These are phyloP conservation scores for Notodonta dromedarius DNA, from an alignment of 2,888 invertebrate species.

Conservation along the genomic window DNA sequence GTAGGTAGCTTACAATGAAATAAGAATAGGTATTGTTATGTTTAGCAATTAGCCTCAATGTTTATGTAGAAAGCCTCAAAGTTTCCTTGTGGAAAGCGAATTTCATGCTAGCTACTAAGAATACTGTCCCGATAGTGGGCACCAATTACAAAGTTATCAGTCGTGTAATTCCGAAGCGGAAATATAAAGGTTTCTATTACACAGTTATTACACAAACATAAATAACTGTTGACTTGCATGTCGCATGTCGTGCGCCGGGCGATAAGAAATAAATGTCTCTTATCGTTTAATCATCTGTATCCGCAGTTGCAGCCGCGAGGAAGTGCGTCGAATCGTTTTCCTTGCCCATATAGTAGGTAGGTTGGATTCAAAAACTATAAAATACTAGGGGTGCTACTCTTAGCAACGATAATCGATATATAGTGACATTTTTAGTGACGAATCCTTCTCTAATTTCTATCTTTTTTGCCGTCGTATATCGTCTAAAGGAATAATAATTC, in stretches of 20 bases:
- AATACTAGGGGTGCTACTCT: too few relatives aligned
- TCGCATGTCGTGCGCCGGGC: conserved; percentile 29
- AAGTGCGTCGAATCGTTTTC: conserved; percentile 16
- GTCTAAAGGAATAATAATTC: too few relatives aligned
- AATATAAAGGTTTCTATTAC: conserved; percentile 35
- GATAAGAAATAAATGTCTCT: conserved; percentile 41
- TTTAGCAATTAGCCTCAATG: conserved; percentile 16
- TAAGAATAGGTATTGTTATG: conserved; percentile 16
- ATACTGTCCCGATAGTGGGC: background rate
- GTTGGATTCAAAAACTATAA: conserved; percentile 15
- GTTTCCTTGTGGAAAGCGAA: conserved; percentile 16
- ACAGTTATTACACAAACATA: conserved; percentile 32
- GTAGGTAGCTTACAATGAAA: conserved; percentile 22
- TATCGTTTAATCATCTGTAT: conserved; percentile 42
- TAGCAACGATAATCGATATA: too few relatives aligned
- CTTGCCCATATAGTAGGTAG: conserved; percentile 17
- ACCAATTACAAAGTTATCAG: conserved; percentile 11
- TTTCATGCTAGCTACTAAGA: conserved; percentile 5
- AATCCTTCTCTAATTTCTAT: too few relatives aligned
- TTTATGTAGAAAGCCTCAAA: conserved; percentile 6
- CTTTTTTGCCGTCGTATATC: too few relatives aligned
- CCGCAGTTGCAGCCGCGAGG: conserved; percentile 23
- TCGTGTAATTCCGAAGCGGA: conserved; percentile 30
- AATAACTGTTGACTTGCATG: conserved; percentile 32
- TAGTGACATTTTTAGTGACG: too few relatives aligned